Evolutionary conservation across 2,888 invertebrate genomes (phyloP), one percentile per base, ranked within the genome.

Genomic region (Caenorhabditis sp.): DNA sequence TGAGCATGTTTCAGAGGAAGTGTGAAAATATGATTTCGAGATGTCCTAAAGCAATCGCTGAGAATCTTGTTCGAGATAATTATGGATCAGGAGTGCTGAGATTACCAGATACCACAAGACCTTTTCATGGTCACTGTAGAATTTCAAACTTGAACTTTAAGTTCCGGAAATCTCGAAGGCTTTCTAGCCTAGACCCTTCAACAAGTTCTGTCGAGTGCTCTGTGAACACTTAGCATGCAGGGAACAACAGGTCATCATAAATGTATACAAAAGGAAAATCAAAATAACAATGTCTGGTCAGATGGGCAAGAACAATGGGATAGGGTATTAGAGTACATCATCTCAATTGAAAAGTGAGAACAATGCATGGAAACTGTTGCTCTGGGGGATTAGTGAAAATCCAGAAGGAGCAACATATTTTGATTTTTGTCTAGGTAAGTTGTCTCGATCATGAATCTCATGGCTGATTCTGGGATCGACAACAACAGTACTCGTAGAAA

Each of bases 311-410:
- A 63, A 47, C 28, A 66, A 66, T 51, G 22, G 35, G 38, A 49
- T 51, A 35, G 35, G 38, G 66, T 51, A 66, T 66, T 51, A 51
- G 22, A 66, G 66, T 66, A 66, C 49, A 66, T 66, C 66, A 66
- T 35, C 19, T 54, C 54, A 38, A 10, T 38, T 6, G 12, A 38
- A 38, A 38, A 12, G 38, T 38, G 38, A 38, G 12, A 6, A 38
- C 38, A 38, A 10, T 38, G 38, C 2, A 38, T 38, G 38, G 12
- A 38, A 38, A 38, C 38, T 38, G 38, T 38, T 38, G 38, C 12
- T 38, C 38, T 38, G 38, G 12, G n/a, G 38, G 12, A 38, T 38
- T 38, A 10, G 2, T 38, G 31, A 22, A n/a, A 24, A 51, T 6
- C 22, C 44, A 54, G 54, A 26, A 54, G 26, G 54, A 24, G 26